Conservation (phyloP, 2,888 invertebrate genomes). For the Noctua janthe region DNA sequence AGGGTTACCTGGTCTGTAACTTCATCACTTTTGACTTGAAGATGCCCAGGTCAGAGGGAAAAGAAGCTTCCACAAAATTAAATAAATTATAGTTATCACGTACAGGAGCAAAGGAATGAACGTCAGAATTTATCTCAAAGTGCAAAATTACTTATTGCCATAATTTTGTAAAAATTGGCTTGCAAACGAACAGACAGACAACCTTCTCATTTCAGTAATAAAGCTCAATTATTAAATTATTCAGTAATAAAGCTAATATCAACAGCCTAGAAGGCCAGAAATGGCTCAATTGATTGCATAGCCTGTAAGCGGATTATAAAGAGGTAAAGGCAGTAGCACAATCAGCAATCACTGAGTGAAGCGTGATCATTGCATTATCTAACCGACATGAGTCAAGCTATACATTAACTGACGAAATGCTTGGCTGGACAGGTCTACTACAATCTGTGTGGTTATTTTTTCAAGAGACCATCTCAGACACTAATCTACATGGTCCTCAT, state of each 20-base stretch:
- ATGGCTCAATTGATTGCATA: not conserved
- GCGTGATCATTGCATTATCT: conserved; percentile 20
- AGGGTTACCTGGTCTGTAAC: too few relatives aligned
- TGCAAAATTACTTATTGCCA: not conserved
- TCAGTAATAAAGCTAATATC: not conserved
- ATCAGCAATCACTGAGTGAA: conserved; percentile 35
- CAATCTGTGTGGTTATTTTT: too few relatives aligned
- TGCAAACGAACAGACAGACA: not conserved
- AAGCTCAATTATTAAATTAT: not conserved
- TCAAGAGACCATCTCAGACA: too few relatives aligned
- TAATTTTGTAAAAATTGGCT: not conserved
- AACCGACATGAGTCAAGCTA: too few relatives aligned
- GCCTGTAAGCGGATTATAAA: conserved; percentile 36
- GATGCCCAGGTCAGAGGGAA: too few relatives aligned
- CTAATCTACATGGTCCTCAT: too few relatives aligned
- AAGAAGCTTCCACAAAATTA: not conserved
- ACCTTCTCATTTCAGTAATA: not conserved
- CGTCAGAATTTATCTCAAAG: not conserved
- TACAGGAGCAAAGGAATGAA: too few relatives aligned
- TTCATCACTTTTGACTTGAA: too few relatives aligned
- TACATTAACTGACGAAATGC: too few relatives aligned
- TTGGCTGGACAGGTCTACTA: too few relatives aligned
- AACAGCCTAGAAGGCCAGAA: not conserved
- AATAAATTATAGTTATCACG: not conserved
- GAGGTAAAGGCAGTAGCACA: not conserved